Conservation (phyloP, 2,888 invertebrate species). For the Rhagium mordax region DNA sequence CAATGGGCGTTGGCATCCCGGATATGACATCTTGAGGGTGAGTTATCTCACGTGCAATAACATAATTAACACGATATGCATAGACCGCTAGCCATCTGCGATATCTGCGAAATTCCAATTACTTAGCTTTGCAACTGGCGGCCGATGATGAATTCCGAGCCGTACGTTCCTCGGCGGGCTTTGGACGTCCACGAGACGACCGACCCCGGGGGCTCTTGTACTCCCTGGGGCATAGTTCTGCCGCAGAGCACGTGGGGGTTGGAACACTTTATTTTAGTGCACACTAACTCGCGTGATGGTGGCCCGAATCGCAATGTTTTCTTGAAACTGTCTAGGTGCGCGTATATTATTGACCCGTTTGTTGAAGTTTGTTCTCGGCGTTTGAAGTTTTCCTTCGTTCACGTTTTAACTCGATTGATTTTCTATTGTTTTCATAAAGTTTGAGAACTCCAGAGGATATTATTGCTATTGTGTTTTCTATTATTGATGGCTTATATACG, state of each 20-base stretch:
- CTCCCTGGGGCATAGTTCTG: slow-evolving; percentile 42
- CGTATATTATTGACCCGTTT: not conserved
- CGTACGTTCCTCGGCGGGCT: slow-evolving; percentile 49
- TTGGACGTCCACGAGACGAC: slow-evolving; percentile 43
- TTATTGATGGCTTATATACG: slow-evolving; percentile 2
- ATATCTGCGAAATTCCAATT: slow-evolving; percentile 53
- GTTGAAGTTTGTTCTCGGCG: slow-evolving; percentile 11
- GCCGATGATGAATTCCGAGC: slow-evolving; percentile 48
- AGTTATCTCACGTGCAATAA: slow-evolving; percentile 1
- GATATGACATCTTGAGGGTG: not conserved
- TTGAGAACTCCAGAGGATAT: slow-evolving; percentile 12
- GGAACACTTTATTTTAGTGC: slow-evolving; percentile 36
- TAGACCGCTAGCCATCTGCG: slow-evolving; percentile 46
- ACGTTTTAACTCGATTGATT: slow-evolving; percentile 22
- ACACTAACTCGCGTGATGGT: slow-evolving; percentile 28
- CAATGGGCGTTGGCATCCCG: not conserved
- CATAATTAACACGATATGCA: slow-evolving; percentile 46
- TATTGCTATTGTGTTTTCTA: slow-evolving; percentile 21
- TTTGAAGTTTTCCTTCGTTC: not conserved
- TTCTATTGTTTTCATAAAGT: slow-evolving; percentile 32
- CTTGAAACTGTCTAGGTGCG: not conserved
- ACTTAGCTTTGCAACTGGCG: slow-evolving; percentile 26
- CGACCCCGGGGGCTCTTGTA: slow-evolving; percentile 31
- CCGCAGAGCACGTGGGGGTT: slow-evolving; percentile 27
- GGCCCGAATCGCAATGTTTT: slow-evolving; percentile 33